Evolutionary conservation across 2,888 invertebrate genomes (phyloP), one percentile per base, ranked within the genome.

Genomic region (Drosophila setosimentum): DNA sequence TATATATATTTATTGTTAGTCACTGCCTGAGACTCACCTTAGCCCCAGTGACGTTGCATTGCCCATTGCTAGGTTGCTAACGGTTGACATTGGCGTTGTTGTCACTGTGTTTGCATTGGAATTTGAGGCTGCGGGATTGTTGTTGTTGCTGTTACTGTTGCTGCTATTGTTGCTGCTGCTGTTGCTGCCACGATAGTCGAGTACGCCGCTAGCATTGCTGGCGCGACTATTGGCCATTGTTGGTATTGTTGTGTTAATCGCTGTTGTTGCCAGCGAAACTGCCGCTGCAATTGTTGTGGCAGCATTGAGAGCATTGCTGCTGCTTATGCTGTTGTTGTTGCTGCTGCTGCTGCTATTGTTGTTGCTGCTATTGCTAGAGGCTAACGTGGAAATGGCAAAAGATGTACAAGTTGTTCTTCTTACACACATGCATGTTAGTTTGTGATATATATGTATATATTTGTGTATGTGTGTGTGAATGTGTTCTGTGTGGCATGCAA

Each of bases 201-300:
- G 37, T 6, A 82, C 60, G 24, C 75, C 68, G 53, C 45, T 77
- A 29, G 71, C 75, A 11, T 74, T 80, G 63, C 76, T 80, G 6
- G 78, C 59, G 6, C 87, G 79, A 63, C 79, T 85, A 24, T 73
- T 86, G 13, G 72, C 73, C 70, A 79, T 87, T 40, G 83, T 83
- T 62, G 84, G 87, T 35, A 85, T 87, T 21, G 87, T 85, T 32
- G 87, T 87, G 29, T 77, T 79, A 13, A 90, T 88, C 4, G 91
- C 91, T 11, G 85, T 88, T 62, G 80, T 84, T 54, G 84, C 82
- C 57, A 87, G 55, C 16, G 85, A 85, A 27, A 87, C 84, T 10
- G 88, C 87, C 7, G 89, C 81, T 40, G 91, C 86, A 51, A 83
- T 78, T 67, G 88, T 88, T 62, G 85, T 86, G 27, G 85, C 87